Base-by-base conservation (phyloP, 2,797 vertebrate genomes). In the Gambelia wislizenii region DNA sequence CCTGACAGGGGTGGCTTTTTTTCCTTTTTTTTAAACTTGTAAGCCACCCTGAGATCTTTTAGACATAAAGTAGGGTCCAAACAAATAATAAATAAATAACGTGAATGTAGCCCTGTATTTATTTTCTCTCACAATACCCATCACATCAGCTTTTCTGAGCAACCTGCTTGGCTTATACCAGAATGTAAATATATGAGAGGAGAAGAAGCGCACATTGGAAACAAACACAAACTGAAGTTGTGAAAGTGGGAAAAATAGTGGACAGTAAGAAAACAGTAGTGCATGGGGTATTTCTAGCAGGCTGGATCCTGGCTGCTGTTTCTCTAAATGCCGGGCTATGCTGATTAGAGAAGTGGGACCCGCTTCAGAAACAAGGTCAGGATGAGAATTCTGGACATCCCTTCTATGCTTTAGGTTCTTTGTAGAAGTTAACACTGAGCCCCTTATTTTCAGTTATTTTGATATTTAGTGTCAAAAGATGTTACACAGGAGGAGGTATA, bases 261-360 rank as follows among this genome's bases (percentile, higher is more conserved):
- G 82, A 61, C 79, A 44, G n/a, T 5, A 30, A 44, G 27, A 4
- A 64, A 67, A 20, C 30, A 42, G 59, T 90, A 79, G 25, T 36
- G 8, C 7, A 22, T 36, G 16, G 47, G 7, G 4, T 77, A 44
- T 59, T 54, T 47, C 7, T 47, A 81, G 70, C 80, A 90, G 64
- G 4, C 72, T 77, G 30, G 6, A 84, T 90, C 59, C 20, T 49
- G 52, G 27, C 25, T 59, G 27, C 2, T 44, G 3, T 36, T 44
- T 16, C 14, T 44, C 9, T 85, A 39, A 9, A 4, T 25, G 3
- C 25, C 10, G 14, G 27, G 54, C 12, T 56, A 42, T 74, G 7
- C 33, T 25, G 59, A 74, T 89, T 92, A 89, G 84, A 86, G 49
- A 9, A 79, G 47, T 91, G 79, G 59, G 88, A 93, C 33, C 47